Evolutionary conservation across 2,888 invertebrate genomes (phyloP).

Genomic region (Didymodactylos carnosus): DNA sequence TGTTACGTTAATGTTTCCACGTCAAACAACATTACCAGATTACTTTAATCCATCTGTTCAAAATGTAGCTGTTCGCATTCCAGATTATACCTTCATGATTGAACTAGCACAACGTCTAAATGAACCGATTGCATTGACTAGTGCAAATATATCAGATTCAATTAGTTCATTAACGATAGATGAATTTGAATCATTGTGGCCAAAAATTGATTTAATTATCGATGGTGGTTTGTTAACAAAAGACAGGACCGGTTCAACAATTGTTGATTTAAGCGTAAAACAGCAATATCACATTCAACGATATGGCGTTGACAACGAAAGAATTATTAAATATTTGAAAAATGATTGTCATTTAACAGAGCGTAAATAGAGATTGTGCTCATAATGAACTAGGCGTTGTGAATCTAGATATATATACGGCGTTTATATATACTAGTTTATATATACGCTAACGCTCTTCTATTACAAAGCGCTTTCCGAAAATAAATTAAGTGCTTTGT

Average conservation of each 20-base stretch:
- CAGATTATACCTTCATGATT: slow-evolving; percentile 57
- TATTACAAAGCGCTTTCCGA: too few relatives aligned
- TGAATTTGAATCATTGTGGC: slow-evolving; percentile 65
- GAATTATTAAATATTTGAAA: neutral
- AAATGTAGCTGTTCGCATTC: slow-evolving; percentile 70
- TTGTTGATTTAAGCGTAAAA: slow-evolving; percentile 59
- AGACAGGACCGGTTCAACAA: slow-evolving; percentile 52
- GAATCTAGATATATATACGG: too few relatives aligned
- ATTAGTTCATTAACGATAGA: slow-evolving; percentile 54
- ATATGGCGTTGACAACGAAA: neutral
- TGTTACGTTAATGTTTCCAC: slow-evolving; percentile 67
- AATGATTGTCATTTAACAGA: neutral
- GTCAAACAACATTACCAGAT: slow-evolving; percentile 50
- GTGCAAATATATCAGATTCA: slow-evolving; percentile 67
- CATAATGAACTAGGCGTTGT: too few relatives aligned
- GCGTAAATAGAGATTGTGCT: too few relatives aligned
- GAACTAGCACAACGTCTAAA: slow-evolving; percentile 36
- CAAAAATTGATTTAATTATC: slow-evolving; percentile 57
- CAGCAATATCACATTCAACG: slow-evolving; percentile 47
- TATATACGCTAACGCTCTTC: too few relatives aligned
- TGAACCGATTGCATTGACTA: slow-evolving; percentile 74
- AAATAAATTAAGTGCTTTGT: too few relatives aligned
- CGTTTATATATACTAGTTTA: too few relatives aligned
- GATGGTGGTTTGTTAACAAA: slow-evolving; percentile 49
- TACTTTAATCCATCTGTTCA: slow-evolving; percentile 55